Conservation (phyloP, 1,140 invertebrate species). For the Drosophila ficusphila region DNA sequence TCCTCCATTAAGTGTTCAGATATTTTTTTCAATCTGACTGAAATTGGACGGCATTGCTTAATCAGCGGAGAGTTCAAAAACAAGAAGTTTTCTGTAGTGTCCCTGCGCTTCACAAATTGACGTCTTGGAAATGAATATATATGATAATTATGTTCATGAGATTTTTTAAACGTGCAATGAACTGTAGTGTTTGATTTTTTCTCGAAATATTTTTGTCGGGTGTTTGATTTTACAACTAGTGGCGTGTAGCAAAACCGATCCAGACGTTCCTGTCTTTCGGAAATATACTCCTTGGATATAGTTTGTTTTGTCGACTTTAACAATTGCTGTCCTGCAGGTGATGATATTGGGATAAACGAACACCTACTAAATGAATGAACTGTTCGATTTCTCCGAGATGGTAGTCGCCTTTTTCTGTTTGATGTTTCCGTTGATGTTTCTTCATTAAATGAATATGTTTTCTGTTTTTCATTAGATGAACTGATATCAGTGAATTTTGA, state of each 20-base stretch:
- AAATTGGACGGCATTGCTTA: slow-evolving; percentile 84
- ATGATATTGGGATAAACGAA: slow-evolving; percentile 86
- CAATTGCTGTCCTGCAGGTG: slow-evolving; percentile 85
- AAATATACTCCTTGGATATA: slow-evolving; percentile 85
- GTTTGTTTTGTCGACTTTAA: slow-evolving; percentile 85
- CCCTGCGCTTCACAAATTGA: slow-evolving; percentile 68
- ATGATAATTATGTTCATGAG: slow-evolving; percentile 83
- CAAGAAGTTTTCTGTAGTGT: slow-evolving; percentile 70
- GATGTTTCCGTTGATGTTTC: slow-evolving; percentile 43
- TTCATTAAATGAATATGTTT: slow-evolving; percentile 52
- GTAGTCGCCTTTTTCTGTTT: slow-evolving; percentile 74
- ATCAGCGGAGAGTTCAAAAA: slow-evolving; percentile 77
- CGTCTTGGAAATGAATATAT: slow-evolving; percentile 85
- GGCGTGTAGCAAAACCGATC: slow-evolving; percentile 85
- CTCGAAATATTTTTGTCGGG: slow-evolving; percentile 85
- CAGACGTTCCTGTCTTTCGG: slow-evolving; percentile 85
- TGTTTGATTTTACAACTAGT: slow-evolving; percentile 69
- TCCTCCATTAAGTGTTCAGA: slow-evolving; percentile 78
- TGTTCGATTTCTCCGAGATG: slow-evolving; percentile 84
- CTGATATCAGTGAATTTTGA: slow-evolving; percentile 41
- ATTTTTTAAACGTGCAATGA: slow-evolving; percentile 84
- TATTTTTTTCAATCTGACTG: slow-evolving; percentile 84
- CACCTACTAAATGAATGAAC: slow-evolving; percentile 85
- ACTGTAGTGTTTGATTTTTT: slow-evolving; percentile 81
- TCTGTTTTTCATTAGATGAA: slow-evolving; percentile 50